These are phyloP conservation scores for Epistrophe grossulariae DNA, from an alignment of 2,888 invertebrate species.

Conservation along the genomic window DNA sequence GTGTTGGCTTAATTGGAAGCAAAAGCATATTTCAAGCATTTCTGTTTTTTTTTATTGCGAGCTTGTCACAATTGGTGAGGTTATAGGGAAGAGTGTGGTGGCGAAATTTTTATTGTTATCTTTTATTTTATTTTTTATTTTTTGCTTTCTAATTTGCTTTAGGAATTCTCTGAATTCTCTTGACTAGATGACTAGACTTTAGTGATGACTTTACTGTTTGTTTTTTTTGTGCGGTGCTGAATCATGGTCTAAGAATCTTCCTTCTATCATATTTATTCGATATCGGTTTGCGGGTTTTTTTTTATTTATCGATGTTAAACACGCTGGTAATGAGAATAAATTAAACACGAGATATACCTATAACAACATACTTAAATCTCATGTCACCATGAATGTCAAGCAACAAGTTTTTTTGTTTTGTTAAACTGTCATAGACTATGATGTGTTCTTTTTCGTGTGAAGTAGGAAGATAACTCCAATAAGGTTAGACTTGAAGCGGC, in stretches of 20 bases:
- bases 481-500: too few species aligned
- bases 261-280: neutral
- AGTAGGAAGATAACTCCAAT: too few species aligned
- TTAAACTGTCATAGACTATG: neutral
- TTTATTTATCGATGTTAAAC: neutral
- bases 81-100: neutral
- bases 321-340: neutral
- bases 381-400: neutral
- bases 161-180: neutral
- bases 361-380: neutral
- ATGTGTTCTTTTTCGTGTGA: too few species aligned
- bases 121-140: neutral
- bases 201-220: neutral
- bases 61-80: conserved; percentile 1
- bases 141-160: neutral
- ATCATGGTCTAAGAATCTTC: neutral
- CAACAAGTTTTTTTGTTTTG: neutral
- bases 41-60: conserved; percentile 20
- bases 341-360: neutral
- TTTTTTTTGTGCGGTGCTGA: neutral
- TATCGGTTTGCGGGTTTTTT: neutral
- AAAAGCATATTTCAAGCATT: conserved; percentile 52
- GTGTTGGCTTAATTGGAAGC: conserved; percentile 53
- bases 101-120: neutral
- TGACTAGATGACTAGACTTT: neutral